A percentile compares a stretch with the other conserved stretches of the same genome.
phyloP scores from a whole-genome alignment of 2,797 vertebrate species.

The Microtus californicus region DNA sequence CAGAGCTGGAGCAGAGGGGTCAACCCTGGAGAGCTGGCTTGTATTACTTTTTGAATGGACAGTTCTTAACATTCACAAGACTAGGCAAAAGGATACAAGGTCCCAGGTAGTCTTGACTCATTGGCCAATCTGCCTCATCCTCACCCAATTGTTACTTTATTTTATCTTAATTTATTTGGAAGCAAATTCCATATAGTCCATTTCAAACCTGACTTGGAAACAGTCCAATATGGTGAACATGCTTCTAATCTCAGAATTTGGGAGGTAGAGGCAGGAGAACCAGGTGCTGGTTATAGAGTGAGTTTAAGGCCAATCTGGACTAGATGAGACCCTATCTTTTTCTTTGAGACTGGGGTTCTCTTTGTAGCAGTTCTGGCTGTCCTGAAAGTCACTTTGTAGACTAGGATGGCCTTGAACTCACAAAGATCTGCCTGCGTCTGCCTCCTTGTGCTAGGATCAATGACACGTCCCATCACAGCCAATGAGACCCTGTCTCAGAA shows the following conservation, averaged over 20 bases:
- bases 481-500: neutral
- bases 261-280: neutral
- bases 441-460: neutral
- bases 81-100: neutral
- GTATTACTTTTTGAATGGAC: neutral
- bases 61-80: neutral
- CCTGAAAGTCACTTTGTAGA: neutral
- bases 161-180: neutral
- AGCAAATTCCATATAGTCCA: neutral
- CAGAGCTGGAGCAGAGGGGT: neutral
- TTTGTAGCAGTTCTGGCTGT: neutral
- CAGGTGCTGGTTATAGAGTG: neutral
- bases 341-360: neutral
- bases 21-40: neutral
- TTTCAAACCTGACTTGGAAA: slow-evolving; percentile 12
- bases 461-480: neutral
- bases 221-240: neutral
- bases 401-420: neutral
- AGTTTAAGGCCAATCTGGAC: neutral
- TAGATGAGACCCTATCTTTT: neutral
- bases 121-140: neutral
- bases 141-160: neutral
- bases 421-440: neutral
- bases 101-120: neutral
- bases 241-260: neutral